A percentile compares a stretch with the other conserved stretches of the same genome.
Conservation (phyloP, 2,797 vertebrate species). For the Champsocephalus gunnari region DNA sequence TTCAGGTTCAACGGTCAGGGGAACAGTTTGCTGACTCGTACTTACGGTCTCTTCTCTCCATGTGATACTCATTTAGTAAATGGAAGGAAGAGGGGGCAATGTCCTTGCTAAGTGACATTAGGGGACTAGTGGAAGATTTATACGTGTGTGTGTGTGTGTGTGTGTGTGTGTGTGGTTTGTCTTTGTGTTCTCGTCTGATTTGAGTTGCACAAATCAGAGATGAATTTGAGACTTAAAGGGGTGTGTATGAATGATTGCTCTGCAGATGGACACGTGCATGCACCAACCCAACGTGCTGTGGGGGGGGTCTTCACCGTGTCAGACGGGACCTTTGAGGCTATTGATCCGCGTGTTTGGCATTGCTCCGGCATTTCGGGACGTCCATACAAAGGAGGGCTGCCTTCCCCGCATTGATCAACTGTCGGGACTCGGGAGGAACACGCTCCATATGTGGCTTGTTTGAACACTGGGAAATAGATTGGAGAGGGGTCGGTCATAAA, state of each 20-base stretch:
- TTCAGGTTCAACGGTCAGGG: conserved; percentile 24
- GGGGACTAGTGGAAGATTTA: conserved; percentile 48
- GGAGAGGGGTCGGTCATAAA: background rate
- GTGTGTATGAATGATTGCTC: conserved; percentile 8
- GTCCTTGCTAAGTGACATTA: conserved; percentile 76
- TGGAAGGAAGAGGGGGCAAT: conserved; percentile 63
- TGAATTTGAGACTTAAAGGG: conserved; percentile 23
- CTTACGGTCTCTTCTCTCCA: conserved; percentile 23
- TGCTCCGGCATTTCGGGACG: conserved; percentile 39
- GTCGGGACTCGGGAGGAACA: conserved; percentile 22
- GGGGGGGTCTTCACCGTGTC: conserved; percentile 22
- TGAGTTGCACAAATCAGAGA: conserved; percentile 16
- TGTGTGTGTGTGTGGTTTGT: conserved; percentile 24
- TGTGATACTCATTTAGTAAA: conserved; percentile 83
- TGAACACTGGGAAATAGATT: background rate
- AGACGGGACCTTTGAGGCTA: conserved; percentile 60
- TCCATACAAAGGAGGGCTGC: conserved; percentile 32
- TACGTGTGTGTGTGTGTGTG: conserved; percentile 30
- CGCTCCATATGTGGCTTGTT: conserved; percentile 9
- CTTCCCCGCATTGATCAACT: conserved; percentile 30
- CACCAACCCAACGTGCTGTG: conserved; percentile 1
- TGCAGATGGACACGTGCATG: conserved; percentile 3
- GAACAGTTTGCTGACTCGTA: conserved; percentile 41
- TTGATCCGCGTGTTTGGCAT: conserved; percentile 58
- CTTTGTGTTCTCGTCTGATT: conserved; percentile 33